A percentile compares a stretch with the other conserved stretches of the same genome.
Evolutionary conservation across 1,140 invertebrate genomes (phyloP).

Genomic region (Odontomachus brunneus): DNA sequence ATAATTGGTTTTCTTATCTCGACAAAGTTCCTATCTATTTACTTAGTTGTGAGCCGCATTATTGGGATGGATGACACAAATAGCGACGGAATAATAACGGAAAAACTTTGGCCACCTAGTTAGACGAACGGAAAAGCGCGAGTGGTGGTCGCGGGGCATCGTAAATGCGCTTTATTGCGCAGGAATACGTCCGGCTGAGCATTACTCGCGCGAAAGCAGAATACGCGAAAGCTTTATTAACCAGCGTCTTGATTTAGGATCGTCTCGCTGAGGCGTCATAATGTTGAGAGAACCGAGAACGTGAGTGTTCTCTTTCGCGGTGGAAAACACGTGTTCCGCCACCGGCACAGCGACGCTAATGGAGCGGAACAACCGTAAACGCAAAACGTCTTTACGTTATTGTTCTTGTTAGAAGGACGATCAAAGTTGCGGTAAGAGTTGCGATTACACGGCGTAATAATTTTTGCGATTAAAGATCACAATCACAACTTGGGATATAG

Average conservation of each 20-base stretch:
- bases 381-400: neutral
- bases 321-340: slow-evolving; percentile 13
- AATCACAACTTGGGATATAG: too few relatives aligned
- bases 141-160: slow-evolving; percentile 57
- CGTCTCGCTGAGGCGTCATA: slow-evolving; percentile 65
- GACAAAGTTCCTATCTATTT: neutral
- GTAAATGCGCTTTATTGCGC: slow-evolving; percentile 71
- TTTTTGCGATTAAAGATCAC: neutral
- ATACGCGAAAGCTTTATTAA: slow-evolving; percentile 70
- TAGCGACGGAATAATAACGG: too few relatives aligned
- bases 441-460: neutral
- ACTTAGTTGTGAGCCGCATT: too few relatives aligned
- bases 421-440: neutral
- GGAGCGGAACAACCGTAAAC: slow-evolving; percentile 16
- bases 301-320: neutral
- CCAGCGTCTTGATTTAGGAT: slow-evolving; percentile 68
- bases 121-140: slow-evolving; percentile 60
- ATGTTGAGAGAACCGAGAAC: slow-evolving; percentile 39
- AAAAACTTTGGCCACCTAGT: neutral
- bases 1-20: slow-evolving; percentile 2
- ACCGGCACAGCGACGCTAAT: slow-evolving; percentile 6
- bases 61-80: too few relatives aligned
- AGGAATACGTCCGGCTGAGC: slow-evolving; percentile 52
- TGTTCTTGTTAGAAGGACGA: neutral
- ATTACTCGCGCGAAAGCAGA: slow-evolving; percentile 54